A percentile compares a stretch with the other conserved stretches of the same genome.
Conservation (phyloP, 2,113 vertebrate genomes). For the Microcebus ravelobensis region DNA sequence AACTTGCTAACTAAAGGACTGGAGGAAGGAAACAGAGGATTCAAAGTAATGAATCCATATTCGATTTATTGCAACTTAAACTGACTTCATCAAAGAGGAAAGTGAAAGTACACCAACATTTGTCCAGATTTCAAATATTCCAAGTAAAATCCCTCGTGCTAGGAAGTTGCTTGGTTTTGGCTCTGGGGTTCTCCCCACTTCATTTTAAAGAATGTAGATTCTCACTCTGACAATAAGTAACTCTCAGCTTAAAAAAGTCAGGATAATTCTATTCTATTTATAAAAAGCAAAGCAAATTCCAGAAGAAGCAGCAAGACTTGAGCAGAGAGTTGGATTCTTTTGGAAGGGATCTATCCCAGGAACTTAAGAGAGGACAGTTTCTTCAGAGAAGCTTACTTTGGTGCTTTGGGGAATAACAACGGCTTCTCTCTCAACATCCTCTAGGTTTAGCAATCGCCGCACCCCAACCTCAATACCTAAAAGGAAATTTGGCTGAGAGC, state of each 20-base stretch:
- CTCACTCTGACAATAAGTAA: slow-evolving; percentile 11
- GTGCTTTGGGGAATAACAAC: neutral
- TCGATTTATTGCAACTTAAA: neutral
- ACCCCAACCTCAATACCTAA: neutral
- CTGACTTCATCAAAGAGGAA: neutral
- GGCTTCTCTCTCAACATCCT: neutral
- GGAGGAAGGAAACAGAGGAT: neutral
- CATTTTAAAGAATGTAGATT: neutral
- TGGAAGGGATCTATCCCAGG: neutral
- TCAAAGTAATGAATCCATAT: neutral
- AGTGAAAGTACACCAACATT: neutral
- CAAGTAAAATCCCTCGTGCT: neutral
- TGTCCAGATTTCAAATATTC: neutral
- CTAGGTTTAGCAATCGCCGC: neutral
- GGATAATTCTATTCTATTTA: slow-evolving; percentile 14
- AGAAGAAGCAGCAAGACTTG: neutral
- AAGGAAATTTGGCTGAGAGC: neutral
- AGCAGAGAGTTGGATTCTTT: neutral
- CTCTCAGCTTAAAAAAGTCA: neutral
- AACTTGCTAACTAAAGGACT: neutral
- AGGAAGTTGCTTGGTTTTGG: neutral
- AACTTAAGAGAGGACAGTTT: slow-evolving; percentile 3
- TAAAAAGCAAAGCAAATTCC: slow-evolving; percentile 16
- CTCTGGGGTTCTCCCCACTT: neutral
- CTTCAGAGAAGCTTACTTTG: neutral